A percentile compares a stretch with the other conserved stretches of the same genome.
These are phyloP conservation scores for Pseudachorutes palmiensis DNA, from an alignment of 1,140 invertebrate genomes.

Conservation along the genomic window DNA sequence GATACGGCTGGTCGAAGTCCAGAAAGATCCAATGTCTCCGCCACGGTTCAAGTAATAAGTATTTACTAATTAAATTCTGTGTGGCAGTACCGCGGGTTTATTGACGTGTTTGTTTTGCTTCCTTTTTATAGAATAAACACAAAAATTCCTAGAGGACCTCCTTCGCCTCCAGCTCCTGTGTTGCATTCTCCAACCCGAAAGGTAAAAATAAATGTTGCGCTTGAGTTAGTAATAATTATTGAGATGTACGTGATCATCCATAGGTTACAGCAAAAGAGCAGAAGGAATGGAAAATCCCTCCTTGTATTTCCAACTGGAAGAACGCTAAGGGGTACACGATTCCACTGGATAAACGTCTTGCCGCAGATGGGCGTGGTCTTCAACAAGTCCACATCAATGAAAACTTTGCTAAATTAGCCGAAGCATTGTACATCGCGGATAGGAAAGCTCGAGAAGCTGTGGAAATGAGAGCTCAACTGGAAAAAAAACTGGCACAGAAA, in stretches of 20 bases:
- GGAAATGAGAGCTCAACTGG: conserved; percentile 88
- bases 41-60: conserved; percentile 74
- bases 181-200: conserved; percentile 96
- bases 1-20: conserved; percentile 90
- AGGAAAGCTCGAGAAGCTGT: conserved; percentile 92
- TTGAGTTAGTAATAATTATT: background rate
- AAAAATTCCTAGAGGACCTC: conserved; percentile 93
- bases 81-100: background rate
- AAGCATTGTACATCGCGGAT: conserved; percentile 95
- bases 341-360: conserved; percentile 93
- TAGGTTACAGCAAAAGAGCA: conserved; percentile 90
- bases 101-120: conserved; percentile 17
- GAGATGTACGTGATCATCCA: background rate
- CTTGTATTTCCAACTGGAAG: conserved; percentile 99
- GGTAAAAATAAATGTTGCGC: conserved; percentile 31
- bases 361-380: conserved; percentile 92
- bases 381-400: conserved; percentile 98
- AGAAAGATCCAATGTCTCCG: conserved; percentile 97
- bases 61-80: background rate
- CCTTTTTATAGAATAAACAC: conserved; percentile 64
- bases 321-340: conserved; percentile 99
- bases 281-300: conserved; percentile 99
- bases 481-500: conserved; percentile 92
- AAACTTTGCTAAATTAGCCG: conserved; percentile 96
- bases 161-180: conserved; percentile 93